Base-by-base conservation (phyloP, 2,888 invertebrate genomes). In the Athalia cordata region DNA sequence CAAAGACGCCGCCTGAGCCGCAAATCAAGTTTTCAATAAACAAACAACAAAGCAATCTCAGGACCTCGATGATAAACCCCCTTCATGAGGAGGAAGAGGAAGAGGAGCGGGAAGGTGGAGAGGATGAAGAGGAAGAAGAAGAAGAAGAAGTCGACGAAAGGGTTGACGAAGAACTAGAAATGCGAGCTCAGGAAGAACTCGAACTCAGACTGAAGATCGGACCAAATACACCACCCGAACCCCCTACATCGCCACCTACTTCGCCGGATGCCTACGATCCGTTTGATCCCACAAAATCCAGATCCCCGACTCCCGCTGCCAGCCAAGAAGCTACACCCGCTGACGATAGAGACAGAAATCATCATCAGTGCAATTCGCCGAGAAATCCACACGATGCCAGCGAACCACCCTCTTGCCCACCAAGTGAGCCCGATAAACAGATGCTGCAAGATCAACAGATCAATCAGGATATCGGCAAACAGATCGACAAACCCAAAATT, bases 211-310 rank as follows among this genome's bases (percentile, higher is more conserved):
- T 89, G 9, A 90, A 90, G 80, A 89, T 90, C n/a, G 95, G 95
- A 0, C 95, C 95, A 0, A 95, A 95, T 85, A 95, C 95, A 4
- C 95, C 95, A 0, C 93, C 93, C 0, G 94, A 93, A 82, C 93
- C 93, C 0, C 94, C 94, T 74, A 93, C 92, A 79, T 94, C 94
- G 6, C 93, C 94, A 0, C 94, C 94, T 0, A 94, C 94, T 80
- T 94, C 95, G 11, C 96, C 96, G 0, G 96, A 96, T 89, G 96
- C 94, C 3, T 97, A 97, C 90, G 97, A 97, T 93, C 97, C 97
- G 1, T 97, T 96, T 90, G 97, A 97, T 90, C 97, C 97, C 0
- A 97, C 97, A 7, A 96, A 96, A 89, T 96, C 96, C 0, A 91
- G 95, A 29, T 94, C 95, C 11, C 93, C 93, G 0, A 93, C 94